Evolutionary conservation across 2,888 invertebrate species (phyloP), one percentile per base, ranked within the genome.

Genomic region (Lochmaea crataegi): DNA sequence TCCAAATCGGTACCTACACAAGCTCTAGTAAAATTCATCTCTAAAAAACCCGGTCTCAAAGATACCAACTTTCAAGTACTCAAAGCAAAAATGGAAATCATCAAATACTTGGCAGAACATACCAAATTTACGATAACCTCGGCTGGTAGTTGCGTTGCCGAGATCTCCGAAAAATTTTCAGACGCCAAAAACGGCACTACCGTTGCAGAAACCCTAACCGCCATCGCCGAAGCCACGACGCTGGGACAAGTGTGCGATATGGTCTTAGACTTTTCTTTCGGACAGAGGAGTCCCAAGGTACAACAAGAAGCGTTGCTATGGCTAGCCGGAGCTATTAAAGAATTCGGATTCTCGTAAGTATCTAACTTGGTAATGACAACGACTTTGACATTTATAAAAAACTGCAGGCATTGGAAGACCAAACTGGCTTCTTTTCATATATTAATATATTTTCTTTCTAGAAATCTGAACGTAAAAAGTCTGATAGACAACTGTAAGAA

Each of bases 61-160:
- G 97, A 97, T 83, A 96, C 94, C 73, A 97, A 97, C 85, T 95
- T 97, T 76, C 96, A 97, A 89, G 96, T 96, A 14, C 86, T 96
- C 65, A 96, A 96, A 84, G 89, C 93, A 0, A 91, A 94, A 78
- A 86, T 97, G 16, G 96, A 97, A 79, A 90, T 93, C 12, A 90
- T 96, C 71, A 93, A 93, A 78, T 90, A 91, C 77, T 88, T 97
- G 32, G 94, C 94, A 0, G 94, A 94, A 84, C 93, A 92, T 82
- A 92, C 92, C 80, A 89, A 91, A 0, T 89, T 95, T 76, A 91
- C 94, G 0, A 90, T 90, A 38, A 92, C 91, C 0, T 92, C 94
- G 5, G 92, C 94, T 10, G 93, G 94, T 80, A 91, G 91, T 81
- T 92, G 95, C 45, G 85, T 96, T 3, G 91, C 91, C 82, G 97